Conservation (phyloP, 2,888 invertebrate species). For the Caenorhabditis japonica region DNA sequence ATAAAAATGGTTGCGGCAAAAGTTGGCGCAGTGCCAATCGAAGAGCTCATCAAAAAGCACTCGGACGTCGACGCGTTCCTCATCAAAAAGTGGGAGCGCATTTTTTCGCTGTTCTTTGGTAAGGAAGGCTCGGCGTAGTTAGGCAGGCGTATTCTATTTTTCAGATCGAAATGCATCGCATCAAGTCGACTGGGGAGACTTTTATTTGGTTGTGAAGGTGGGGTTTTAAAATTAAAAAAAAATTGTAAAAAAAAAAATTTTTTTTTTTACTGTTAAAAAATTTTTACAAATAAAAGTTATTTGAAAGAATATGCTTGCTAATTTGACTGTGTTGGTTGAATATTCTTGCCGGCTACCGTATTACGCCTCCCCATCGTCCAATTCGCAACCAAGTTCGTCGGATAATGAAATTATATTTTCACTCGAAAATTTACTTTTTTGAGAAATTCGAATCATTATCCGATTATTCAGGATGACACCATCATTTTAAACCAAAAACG, state of each 20-base stretch:
- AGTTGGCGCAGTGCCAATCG: conserved; percentile 40
- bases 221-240: conserved; percentile 15
- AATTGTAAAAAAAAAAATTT: neutral
- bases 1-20: conserved; percentile 48
- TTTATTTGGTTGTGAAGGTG: conserved; percentile 76
- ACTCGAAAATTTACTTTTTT: too few relatives aligned
- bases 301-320: neutral
- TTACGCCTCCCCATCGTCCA: too few relatives aligned
- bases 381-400: too few relatives aligned
- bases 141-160: conserved; percentile 8
- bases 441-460: too few relatives aligned
- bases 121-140: neutral
- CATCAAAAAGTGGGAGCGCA: conserved; percentile 75
- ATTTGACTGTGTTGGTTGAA: too few relatives aligned
- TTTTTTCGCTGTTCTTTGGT: conserved; percentile 76
- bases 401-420: too few relatives aligned
- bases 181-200: conserved; percentile 75
- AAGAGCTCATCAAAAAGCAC: conserved; percentile 66
- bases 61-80: conserved; percentile 72
- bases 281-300: neutral
- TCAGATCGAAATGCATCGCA: conserved; percentile 73
- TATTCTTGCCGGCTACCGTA: too few relatives aligned
- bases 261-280: neutral
- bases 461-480: too few relatives aligned
- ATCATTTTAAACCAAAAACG: too few relatives aligned